Base-by-base conservation (phyloP, 2,888 invertebrate genomes). In the Ophraella communa region DNA sequence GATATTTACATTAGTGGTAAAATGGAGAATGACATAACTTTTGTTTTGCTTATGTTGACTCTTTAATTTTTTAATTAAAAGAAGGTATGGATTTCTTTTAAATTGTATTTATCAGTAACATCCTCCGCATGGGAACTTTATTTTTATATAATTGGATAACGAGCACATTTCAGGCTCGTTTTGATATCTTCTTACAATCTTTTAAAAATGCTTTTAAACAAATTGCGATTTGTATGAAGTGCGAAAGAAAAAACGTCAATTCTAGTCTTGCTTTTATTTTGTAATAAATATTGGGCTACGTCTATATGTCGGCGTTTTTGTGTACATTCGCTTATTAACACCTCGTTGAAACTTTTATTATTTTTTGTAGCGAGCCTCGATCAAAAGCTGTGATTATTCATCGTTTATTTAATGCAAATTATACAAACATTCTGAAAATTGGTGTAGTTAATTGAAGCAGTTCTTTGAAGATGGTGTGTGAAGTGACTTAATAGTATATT, bases 321-420 rank as follows among this genome's bases (percentile, higher is more conserved):
- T 18, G 10, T 45, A 11, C 21, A 20, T 21, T 21, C 56, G 56
- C 56, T 62, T 62, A 62, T 62, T 62, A 62, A 57, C 62, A 62
- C 62, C 57, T 62, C 51, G 57, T 62, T 62, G 57, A 47, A 42
- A 35, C 56, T 56, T 62, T 57, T 45, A 21, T 57, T 45, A 21
- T 21, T 21, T 21, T 45, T 45, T 45, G 11, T 45, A 21, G 21
- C 44, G 45, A n/a, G 10, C 8, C 45, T 11, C 14, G 18, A 44
- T 44, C 20, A 11, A 44, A 44, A 44, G 44, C 44, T 44, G 45
- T 45, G n/a, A 45, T 45, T 45, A 45, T 10, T 21, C 20, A 45
- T 10, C 20, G 5, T 45, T 20, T 45, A 45, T 45, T 45, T 14
- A 21, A 45, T 45, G 45, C 45, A 45, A 45, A 45, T 45, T 45